Percentiles rank a stretch among this genome's conserved stretches.
These are phyloP conservation scores for Drosophila bocqueti DNA, from an alignment of 1,140 invertebrate species.

Conservation along the genomic window DNA sequence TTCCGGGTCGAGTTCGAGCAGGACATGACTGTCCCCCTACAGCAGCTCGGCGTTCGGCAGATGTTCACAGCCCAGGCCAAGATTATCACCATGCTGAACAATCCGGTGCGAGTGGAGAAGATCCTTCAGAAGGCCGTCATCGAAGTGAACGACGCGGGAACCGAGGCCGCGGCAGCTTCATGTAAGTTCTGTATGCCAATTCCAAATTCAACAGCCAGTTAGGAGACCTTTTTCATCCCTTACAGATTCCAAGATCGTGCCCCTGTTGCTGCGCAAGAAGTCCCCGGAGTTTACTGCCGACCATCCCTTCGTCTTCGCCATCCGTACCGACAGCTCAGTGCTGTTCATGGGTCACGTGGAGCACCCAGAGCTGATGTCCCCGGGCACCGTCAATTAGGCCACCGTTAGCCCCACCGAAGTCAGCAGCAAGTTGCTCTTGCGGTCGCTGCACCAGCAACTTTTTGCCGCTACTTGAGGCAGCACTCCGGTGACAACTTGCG, in stretches of 20 bases:
- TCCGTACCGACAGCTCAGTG: constrained; percentile 66
- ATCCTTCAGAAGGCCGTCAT: constrained; percentile 17
- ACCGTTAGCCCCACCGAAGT: not conserved
- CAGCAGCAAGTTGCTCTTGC: constrained; percentile 58
- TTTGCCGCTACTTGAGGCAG: constrained; percentile 69
- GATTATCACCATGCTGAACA: too few relatives aligned
- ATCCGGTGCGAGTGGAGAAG: too few relatives aligned
- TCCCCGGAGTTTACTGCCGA: constrained; percentile 66
- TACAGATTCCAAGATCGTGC: constrained; percentile 74
- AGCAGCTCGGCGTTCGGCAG: too few relatives aligned
- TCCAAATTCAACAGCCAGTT: not conserved
- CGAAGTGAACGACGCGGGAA: constrained; percentile 76
- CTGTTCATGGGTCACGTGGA: constrained; percentile 80
- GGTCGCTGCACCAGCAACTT: constrained; percentile 58
- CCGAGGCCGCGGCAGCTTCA: constrained; percentile 73
- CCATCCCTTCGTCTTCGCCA: constrained; percentile 78
- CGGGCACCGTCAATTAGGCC: too few relatives aligned
- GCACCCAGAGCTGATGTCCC: constrained; percentile 33
- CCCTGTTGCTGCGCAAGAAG: constrained; percentile 66
- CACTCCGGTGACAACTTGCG: constrained; percentile 48
- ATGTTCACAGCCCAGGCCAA: too few relatives aligned
- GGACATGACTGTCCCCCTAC: too few relatives aligned
- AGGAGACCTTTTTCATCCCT: not conserved
- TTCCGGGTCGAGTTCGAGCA: too few relatives aligned
- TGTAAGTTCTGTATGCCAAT: constrained; percentile 42